Base-by-base conservation (phyloP, 2,797 vertebrate genomes). In the Okamejei kenojei region DNA sequence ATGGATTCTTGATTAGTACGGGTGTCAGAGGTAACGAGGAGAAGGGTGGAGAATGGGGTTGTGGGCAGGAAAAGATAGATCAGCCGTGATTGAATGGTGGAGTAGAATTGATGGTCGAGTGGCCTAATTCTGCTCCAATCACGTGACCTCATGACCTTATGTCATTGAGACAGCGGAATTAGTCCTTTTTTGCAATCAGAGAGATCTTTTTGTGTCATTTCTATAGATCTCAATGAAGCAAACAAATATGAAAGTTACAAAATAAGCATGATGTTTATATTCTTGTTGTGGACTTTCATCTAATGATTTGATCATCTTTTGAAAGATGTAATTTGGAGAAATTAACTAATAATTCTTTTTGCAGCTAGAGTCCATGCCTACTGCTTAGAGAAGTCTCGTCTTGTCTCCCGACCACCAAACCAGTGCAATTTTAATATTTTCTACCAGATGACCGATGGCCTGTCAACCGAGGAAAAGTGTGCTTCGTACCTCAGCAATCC, bases 351-450 rank as follows among this genome's bases (percentile, higher is more conserved):
- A 5, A 38, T 92, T 82, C 65, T 76, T 63, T 58, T 93, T 93
- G 45, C 95, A 99, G 98, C 97, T 84, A 98, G 96, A 93, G 95
- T 99, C 94, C 95, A 96, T 95, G 96, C 97, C 1, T 98, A 98
- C 93, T 98, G 99, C 97, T 96, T 99, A 96, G 98, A 99, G 96
- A 99, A 98, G 95, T 96, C 97, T 63, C 97, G 97, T 77, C 95
- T 99, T 58, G 93, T 97, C 94, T 95, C 94, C 78, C 96, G 96
- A 74, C 96, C 96, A 88, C 95, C 95, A 93, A 96, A 97, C 80
- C 98, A 99, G 94, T 96, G 96, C 94, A 98, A 96, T 95, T 99
- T 99, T 94, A 97, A 95, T 95, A 95, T 99, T 94, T 99, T 99
- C 96, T 96, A 98, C 94, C 94, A 98, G 95, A 96, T 99, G 97